Percentiles rank a stretch among this genome's conserved stretches.
phyloP scores from a whole-genome alignment of 2,113 vertebrate species.

The Oryzias melastigma region DNA sequence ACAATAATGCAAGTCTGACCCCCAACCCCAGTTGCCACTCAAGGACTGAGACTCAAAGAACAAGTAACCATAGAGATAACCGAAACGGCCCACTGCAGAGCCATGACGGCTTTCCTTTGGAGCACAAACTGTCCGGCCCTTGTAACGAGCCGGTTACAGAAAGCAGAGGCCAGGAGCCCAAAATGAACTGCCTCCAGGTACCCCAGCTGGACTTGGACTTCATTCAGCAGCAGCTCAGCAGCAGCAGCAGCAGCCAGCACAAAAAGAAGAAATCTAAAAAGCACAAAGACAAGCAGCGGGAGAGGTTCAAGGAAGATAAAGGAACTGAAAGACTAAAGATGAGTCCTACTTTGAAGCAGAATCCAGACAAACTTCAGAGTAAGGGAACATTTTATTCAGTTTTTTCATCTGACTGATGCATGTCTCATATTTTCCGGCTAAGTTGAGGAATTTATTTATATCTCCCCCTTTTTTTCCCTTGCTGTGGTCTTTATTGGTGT shows the following conservation, averaged over 20 bases:
- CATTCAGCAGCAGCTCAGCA: slow-evolving; percentile 47
- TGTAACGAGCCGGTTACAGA: slow-evolving; percentile 39
- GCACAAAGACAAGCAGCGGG: slow-evolving; percentile 76
- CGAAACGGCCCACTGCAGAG: slow-evolving; percentile 35
- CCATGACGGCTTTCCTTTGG: slow-evolving; percentile 44
- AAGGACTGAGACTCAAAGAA: slow-evolving; percentile 66
- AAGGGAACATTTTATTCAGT: slow-evolving; percentile 13
- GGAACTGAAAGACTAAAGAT: slow-evolving; percentile 59
- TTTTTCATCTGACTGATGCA: neutral
- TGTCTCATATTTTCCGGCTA: neutral
- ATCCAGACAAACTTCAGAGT: slow-evolving; percentile 72
- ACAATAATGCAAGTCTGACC: slow-evolving; percentile 7
- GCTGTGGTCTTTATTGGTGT: neutral
- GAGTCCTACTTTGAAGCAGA: slow-evolving; percentile 65
- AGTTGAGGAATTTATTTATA: neutral
- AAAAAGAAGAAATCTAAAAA: slow-evolving; percentile 78
- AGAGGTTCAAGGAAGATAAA: slow-evolving; percentile 66
- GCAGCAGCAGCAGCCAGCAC: slow-evolving; percentile 50
- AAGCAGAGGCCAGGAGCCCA: slow-evolving; percentile 42
- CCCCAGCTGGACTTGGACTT: slow-evolving; percentile 34
- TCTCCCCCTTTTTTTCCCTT: neutral
- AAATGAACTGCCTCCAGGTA: slow-evolving; percentile 21
- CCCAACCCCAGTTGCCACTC: slow-evolving; percentile 52
- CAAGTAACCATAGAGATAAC: slow-evolving; percentile 28
- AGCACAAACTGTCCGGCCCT: slow-evolving; percentile 50